Percentiles rank a stretch among this genome's conserved stretches.
These are phyloP conservation scores for Microdon myrmicae DNA, from an alignment of 2,888 invertebrate genomes.

Conservation along the genomic window DNA sequence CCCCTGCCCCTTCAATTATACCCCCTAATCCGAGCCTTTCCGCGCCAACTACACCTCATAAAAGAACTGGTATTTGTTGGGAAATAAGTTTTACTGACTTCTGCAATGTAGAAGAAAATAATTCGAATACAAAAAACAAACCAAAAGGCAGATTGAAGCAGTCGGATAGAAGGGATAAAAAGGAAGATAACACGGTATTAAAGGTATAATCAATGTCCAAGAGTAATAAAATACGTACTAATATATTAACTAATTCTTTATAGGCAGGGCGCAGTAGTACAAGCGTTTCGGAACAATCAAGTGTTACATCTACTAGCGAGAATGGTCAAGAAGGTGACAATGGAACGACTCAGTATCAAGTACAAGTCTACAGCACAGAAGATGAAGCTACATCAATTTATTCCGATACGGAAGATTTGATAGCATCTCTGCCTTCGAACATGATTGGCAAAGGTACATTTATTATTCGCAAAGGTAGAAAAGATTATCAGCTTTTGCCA, in stretches of 20 bases:
- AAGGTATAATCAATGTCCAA: too few relatives aligned
- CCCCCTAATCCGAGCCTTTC: slow-evolving; percentile 66
- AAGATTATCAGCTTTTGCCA: slow-evolving; percentile 74
- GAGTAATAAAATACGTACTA: slow-evolving; percentile 27
- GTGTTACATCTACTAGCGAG: slow-evolving; percentile 77
- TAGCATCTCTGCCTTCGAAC: slow-evolving; percentile 63
- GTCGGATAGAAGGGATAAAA: slow-evolving; percentile 29
- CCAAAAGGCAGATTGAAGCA: slow-evolving; percentile 31
- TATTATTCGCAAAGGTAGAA: slow-evolving; percentile 79
- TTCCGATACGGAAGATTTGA: slow-evolving; percentile 69
- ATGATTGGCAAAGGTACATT: slow-evolving; percentile 78
- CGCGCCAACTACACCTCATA: slow-evolving; percentile 72
- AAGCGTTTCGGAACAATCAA: slow-evolving; percentile 67
- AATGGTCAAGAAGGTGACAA: slow-evolving; percentile 39
- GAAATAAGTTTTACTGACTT: slow-evolving; percentile 81
- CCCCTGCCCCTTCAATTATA: slow-evolving; percentile 67
- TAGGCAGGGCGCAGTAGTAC: slow-evolving; percentile 28
- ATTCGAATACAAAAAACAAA: slow-evolving; percentile 23
- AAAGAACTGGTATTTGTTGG: slow-evolving; percentile 87
- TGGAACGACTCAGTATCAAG: slow-evolving; percentile 48
- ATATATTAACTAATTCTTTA: neutral
- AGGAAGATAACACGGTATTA: slow-evolving; percentile 15
- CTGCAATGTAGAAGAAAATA: slow-evolving; percentile 25
- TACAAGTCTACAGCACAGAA: slow-evolving; percentile 77
- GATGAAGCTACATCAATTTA: slow-evolving; percentile 76